Conservation (phyloP, 2,797 vertebrate genomes). For the Ispidina picta region DNA sequence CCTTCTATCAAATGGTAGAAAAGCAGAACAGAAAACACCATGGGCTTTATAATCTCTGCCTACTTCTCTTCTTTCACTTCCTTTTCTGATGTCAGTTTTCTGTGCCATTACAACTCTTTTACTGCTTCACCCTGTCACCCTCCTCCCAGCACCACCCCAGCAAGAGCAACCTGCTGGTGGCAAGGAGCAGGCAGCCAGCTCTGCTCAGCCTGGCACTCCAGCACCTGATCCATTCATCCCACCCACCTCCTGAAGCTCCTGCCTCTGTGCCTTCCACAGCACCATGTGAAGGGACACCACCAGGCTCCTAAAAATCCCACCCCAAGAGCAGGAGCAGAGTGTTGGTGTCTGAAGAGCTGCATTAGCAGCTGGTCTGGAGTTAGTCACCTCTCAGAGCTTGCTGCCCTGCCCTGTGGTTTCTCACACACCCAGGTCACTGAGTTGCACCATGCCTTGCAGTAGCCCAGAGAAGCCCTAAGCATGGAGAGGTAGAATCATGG, state of each 20-base stretch:
- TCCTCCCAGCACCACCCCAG: neutral
- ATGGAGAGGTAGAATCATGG: neutral
- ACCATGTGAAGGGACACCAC: neutral
- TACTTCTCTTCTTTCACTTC: neutral
- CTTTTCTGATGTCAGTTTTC: neutral
- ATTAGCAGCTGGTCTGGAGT: neutral
- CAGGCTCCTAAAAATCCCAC: accelerated
- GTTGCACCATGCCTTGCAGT: neutral
- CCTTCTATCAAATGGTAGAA: neutral
- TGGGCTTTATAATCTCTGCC: neutral
- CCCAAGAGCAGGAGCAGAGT: accelerated
- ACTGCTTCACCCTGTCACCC: neutral
- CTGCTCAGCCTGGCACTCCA: neutral
- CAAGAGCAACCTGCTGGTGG: neutral
- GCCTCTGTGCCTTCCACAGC: neutral
- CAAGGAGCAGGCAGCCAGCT: neutral
- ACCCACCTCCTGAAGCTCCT: neutral
- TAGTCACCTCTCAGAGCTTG: neutral
- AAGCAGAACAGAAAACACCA: neutral
- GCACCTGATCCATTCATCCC: neutral
- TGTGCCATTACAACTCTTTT: neutral
- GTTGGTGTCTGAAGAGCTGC: accelerated
- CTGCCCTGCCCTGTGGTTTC: neutral
- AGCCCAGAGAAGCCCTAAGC: neutral
- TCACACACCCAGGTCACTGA: neutral